Evolutionary conservation across 1,140 invertebrate species (phyloP), one percentile per base, ranked within the genome.

Genomic region (Antheraea pernyi): DNA sequence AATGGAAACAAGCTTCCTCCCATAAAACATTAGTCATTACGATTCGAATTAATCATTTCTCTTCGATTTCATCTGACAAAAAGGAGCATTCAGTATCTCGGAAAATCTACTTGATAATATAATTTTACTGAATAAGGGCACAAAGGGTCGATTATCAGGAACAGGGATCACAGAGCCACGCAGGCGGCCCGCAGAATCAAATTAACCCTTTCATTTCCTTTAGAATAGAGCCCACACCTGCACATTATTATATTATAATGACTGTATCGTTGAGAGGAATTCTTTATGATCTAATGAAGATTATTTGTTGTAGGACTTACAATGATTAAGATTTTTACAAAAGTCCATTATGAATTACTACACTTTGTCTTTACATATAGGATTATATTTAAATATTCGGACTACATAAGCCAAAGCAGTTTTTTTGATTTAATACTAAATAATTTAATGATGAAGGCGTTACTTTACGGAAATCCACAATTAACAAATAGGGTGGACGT

Each of bases 161-260:
- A 53, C 46, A 53, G 6, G 46, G 46, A 16, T 53, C 46, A 53
- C 46, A 53, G 46, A 53, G 9, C 46, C 7, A 53, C 7, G 46
- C 46, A 16, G 46, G 46, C 9, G 46, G 16, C 46, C 46, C 46
- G 46, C 46, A 53, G 46, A 53, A 53, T 53, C 16, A 53, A 53
- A 53, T 53, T 53, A 13, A 53, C 46, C 46, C 46, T 53, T 53
- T 53, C 46, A 53, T 53, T 53, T 53, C 46, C 46, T 53, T 53
- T 53, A 53, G 46, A 53, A 53, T 53, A 53, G 46, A 16, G 16
- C 46, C 46, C 46, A 10, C 46, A 53, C 46, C 46, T 53, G 11
- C 46, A 53, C 46, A 53, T 53, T 53, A 53, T 0, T n/a, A 11
- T 53, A 53, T 53, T 11, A 53, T 53, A n/a, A 53, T 6, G 46